phyloP scores from a whole-genome alignment of 2,113 vertebrate genomes.

The Dendropsophus ebraccatus region DNA sequence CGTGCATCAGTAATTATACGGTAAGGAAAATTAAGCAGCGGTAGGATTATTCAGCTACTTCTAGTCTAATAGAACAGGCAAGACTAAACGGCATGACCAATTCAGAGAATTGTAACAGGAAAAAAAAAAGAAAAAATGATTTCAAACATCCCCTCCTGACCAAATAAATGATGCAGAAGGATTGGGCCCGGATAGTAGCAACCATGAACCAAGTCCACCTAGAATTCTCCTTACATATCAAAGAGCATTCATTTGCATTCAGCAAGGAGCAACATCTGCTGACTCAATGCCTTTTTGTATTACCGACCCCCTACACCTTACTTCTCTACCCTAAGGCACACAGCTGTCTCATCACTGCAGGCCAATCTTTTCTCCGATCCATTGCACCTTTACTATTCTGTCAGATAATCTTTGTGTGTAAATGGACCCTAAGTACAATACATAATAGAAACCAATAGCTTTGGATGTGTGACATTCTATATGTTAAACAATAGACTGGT shows the following conservation, averaged over 20 bases:
- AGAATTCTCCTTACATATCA: neutral
- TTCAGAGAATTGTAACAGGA: too few species aligned
- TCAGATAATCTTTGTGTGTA: too few species aligned
- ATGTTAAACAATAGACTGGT: neutral
- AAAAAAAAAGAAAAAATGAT: too few species aligned
- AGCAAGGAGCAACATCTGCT: neutral
- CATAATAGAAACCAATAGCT: too few species aligned
- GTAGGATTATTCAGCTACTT: neutral
- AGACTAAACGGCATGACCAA: neutral
- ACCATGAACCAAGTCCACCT: neutral
- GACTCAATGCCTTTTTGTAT: neutral
- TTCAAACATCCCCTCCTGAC: too few species aligned
- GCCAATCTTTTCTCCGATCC: neutral
- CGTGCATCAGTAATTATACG: neutral
- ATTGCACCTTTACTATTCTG: neutral
- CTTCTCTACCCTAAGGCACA: constrained; percentile 16
- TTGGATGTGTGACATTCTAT: too few species aligned
- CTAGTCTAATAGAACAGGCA: too few species aligned
- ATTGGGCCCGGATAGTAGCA: too few species aligned
- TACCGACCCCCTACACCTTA: neutral
- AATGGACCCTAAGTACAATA: too few species aligned
- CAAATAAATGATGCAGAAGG: too few species aligned
- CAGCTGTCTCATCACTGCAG: neutral
- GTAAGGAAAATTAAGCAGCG: neutral
- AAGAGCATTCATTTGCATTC: neutral